Evolutionary conservation across 1,140 invertebrate genomes (phyloP).

Genomic region (Lineus longissimus): DNA sequence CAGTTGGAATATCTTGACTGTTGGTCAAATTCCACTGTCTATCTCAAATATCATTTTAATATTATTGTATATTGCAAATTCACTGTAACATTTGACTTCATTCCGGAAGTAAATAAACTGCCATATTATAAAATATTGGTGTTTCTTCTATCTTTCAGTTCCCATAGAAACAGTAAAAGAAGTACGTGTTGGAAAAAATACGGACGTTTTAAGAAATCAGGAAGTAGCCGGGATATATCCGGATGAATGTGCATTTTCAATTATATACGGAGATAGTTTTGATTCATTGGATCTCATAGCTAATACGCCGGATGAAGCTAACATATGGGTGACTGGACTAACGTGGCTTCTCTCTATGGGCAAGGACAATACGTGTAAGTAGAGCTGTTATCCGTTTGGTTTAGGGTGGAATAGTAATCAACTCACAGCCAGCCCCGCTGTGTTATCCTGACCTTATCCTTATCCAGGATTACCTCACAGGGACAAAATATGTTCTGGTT

Average conservation of each 20-base stretch:
- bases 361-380: constrained; percentile 28
- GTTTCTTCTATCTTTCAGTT: constrained; percentile 56
- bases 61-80: no score
- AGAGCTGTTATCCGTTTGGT: neutral
- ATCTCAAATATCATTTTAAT: no score
- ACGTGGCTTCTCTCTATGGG: constrained; percentile 57
- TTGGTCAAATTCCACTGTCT: no score
- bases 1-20: no score
- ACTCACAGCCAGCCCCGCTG: no score
- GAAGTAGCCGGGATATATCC: constrained; percentile 56
- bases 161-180: constrained; percentile 60
- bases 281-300: constrained; percentile 64
- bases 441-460: no score
- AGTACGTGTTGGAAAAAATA: constrained; percentile 61
- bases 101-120: no score
- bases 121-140: no score
- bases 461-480: no score
- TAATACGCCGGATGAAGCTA: constrained; percentile 62
- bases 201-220: constrained; percentile 59
- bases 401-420: neutral
- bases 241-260: constrained; percentile 64
- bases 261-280: constrained; percentile 63
- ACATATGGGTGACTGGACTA: constrained; percentile 64
- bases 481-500: no score
- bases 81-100: no score